Evolutionary conservation across 2,113 vertebrate species (phyloP).

Genomic region (Poeciliopsis occidentalis): DNA sequence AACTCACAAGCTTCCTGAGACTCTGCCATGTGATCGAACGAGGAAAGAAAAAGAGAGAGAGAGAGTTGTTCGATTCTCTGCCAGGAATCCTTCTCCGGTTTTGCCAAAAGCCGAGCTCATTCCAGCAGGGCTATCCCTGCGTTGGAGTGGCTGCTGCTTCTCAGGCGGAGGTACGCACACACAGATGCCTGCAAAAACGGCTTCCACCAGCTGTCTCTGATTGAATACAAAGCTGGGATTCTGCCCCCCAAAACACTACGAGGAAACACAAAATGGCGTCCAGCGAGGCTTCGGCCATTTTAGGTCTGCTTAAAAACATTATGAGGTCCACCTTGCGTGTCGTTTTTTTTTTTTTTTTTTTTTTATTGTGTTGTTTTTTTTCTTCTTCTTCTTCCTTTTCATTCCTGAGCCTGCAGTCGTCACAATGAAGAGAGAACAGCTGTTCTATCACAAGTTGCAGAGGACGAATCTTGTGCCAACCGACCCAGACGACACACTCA

Average conservation of each 20-base stretch:
- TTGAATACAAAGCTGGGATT: conserved; percentile 76
- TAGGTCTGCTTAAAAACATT: conserved; percentile 62
- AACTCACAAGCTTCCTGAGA: conserved; percentile 76
- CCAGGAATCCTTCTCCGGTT: conserved; percentile 77
- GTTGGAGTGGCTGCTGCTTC: conserved; percentile 73
- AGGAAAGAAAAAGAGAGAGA: conserved; percentile 35
- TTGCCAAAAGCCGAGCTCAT: conserved; percentile 78
- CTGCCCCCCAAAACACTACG: conserved; percentile 73
- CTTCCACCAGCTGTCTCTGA: conserved; percentile 77
- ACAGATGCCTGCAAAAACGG: conserved; percentile 77
- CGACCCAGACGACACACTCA: conserved; percentile 17
- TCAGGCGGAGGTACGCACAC: conserved; percentile 72
- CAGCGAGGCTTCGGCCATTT: conserved; percentile 76
- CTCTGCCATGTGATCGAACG: conserved; percentile 72
- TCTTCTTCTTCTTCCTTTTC: neutral
- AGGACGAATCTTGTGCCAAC: conserved; percentile 48
- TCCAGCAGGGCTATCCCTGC: conserved; percentile 73
- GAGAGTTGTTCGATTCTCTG: conserved; percentile 63
- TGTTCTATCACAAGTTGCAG: conserved; percentile 24
- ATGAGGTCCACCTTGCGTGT: conserved; percentile 38
- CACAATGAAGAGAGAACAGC: conserved; percentile 31
- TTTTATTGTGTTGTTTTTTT: too few relatives aligned
- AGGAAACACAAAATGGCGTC: conserved; percentile 82
- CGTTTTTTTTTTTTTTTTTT: conserved; percentile 20
- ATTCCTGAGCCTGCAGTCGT: conserved; percentile 9